Percentiles rank a stretch among this genome's conserved stretches.
phyloP scores from a whole-genome alignment of 2,797 vertebrate genomes.

The Enteromius unitaeniatus region DNA sequence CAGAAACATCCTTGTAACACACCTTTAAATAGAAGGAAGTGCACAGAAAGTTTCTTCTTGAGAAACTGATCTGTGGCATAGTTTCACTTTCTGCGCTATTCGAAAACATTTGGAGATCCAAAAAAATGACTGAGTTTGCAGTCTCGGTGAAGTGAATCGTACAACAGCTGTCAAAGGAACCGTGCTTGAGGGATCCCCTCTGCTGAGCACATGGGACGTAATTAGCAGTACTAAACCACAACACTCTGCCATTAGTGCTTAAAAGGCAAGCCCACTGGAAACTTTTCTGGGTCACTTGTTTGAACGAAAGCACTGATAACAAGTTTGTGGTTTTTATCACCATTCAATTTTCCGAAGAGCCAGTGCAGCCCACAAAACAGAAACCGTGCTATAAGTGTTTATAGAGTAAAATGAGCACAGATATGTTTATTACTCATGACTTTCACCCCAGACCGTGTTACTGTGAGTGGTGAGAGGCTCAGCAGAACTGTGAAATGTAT shows the following conservation, averaged over 20 bases:
- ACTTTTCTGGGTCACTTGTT: conserved; percentile 50
- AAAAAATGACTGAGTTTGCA: conserved; percentile 19
- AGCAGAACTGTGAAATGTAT: conserved; percentile 7
- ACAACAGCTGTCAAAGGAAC: conserved; percentile 23
- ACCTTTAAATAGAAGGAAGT: conserved; percentile 37
- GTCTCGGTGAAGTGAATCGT: neutral
- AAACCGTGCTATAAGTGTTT: conserved; percentile 37
- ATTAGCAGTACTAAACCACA: conserved; percentile 43
- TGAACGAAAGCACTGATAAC: conserved; percentile 52
- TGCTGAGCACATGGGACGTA: conserved; percentile 13
- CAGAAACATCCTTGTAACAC: neutral
- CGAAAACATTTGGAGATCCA: neutral
- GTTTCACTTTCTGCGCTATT: conserved; percentile 30
- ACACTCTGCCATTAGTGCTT: conserved; percentile 20
- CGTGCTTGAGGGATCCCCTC: conserved; percentile 41
- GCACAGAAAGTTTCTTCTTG: conserved; percentile 12
- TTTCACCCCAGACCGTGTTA: conserved; percentile 9
- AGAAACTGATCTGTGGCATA: conserved; percentile 6
- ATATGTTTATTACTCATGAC: conserved; percentile 8
- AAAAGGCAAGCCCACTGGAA: conserved; percentile 53
- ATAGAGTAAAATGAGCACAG: conserved; percentile 25
- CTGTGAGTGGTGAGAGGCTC: conserved; percentile 16
- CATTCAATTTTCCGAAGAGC: conserved; percentile 36
- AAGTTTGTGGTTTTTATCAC: conserved; percentile 47
- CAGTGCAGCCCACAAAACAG: conserved; percentile 17